Base-by-base conservation (phyloP, 2,888 invertebrate genomes). In the Folsomia candida region DNA sequence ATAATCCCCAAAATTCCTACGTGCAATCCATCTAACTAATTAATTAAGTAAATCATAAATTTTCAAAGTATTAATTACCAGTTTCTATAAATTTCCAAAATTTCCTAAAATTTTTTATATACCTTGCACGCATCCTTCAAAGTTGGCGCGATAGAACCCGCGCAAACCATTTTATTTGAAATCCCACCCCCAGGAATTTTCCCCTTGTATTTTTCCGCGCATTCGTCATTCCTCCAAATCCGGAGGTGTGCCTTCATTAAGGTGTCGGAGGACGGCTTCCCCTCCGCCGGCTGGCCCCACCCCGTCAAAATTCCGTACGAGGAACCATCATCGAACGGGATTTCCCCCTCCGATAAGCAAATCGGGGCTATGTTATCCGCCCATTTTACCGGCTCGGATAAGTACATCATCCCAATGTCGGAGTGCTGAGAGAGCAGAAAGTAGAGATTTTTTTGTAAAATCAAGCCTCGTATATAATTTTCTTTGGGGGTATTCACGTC, bases 351-450 rank as follows among this genome's bases (percentile, higher is more conserved):
- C 37, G 71, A 51, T 1, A 94, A 83, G 81, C 94, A 94, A 70
- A 94, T 88, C 0, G 93, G 91, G 71, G 90, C 87, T 71, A 93
- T 88, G 78, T 88, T 87, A 80, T 87, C 88, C 1, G 87, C 87
- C 82, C 89, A 93, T 54, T 87, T 83, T 2, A 93, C 90, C 0
- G 92, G 90, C 76, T 89, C 89, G 80, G 90, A 91, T 80, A 94
- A 81, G 0, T 92, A 92, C 58, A 94, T 83, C 70, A 94, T 86
- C 0, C 93, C 89, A 28, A 75, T 69, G 59, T 75, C 75, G 27
- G 73, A 67, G 37, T 73, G 72, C 72, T 74, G 37, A 25, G 20
- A 62, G 24, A 18, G 18, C 9, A 47, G n/a, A n/a, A n/a, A n/a
- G n/a, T n/a, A n/a, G n/a, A n/a, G n/a, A n/a, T n/a, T n/a, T n/a